Percentiles rank a stretch among this genome's conserved stretches.
Conservation (phyloP, 1,140 invertebrate species). For the Aphaenogaster rudis region DNA sequence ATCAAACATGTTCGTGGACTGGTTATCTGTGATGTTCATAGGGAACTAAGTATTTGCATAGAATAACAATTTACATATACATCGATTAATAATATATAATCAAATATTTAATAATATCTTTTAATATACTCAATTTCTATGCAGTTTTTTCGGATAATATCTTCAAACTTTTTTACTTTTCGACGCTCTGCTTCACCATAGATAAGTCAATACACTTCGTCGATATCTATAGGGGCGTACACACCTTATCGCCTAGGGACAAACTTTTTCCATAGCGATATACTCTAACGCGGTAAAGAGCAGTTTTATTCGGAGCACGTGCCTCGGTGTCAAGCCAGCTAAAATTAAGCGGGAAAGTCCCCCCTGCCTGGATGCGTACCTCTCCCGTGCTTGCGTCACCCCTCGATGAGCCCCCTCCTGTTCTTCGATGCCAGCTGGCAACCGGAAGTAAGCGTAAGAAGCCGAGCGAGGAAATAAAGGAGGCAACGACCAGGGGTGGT, state of each 20-base stretch:
- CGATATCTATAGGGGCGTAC: background rate
- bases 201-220: background rate
- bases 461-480: slow-evolving; percentile 79
- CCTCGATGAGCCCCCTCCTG: slow-evolving; percentile 48
- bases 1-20: background rate
- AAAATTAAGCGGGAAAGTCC: slow-evolving; percentile 79
- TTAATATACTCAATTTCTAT: background rate
- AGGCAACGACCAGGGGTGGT: slow-evolving; percentile 70
- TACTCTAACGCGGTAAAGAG: slow-evolving; percentile 40
- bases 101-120: background rate
- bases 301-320: slow-evolving; percentile 77
- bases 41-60: background rate
- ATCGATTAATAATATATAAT: background rate
- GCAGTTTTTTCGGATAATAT: background rate
- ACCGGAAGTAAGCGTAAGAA: slow-evolving; percentile 81
- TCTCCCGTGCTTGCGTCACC: slow-evolving; percentile 59
- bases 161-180: background rate
- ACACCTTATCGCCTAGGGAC: slow-evolving; percentile 9
- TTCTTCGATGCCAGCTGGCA: slow-evolving; percentile 79
- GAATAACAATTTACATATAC: background rate
- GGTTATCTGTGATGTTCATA: background rate
- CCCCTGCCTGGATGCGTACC: slow-evolving; percentile 15
- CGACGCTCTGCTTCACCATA: background rate
- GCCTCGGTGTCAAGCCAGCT: slow-evolving; percentile 71
- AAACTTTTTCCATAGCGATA: slow-evolving; percentile 41